Conservation (phyloP, 2,888 invertebrate species). For the Mechanitis messenoides region DNA sequence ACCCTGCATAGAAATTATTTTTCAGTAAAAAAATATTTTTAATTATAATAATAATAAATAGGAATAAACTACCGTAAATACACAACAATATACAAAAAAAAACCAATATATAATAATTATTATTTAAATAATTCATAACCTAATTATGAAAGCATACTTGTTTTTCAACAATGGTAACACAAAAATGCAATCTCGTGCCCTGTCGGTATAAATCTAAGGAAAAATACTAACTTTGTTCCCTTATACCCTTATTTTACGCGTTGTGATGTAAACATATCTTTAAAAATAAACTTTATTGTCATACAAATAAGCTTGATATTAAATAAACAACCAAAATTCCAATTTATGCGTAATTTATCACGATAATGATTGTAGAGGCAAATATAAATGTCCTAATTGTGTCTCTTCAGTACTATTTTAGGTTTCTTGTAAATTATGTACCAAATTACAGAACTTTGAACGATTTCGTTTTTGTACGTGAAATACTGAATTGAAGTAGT, state of each 20-base stretch:
- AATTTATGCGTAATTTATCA: constrained; percentile 57
- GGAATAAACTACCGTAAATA: constrained; percentile 4
- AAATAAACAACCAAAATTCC: constrained; percentile 42
- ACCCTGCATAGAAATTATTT: too few relatives aligned
- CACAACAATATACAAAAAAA: background rate
- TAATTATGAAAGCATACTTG: constrained; percentile 43
- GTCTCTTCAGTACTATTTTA: background rate
- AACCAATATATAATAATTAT: too few relatives aligned
- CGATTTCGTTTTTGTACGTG: background rate
- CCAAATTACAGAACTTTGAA: background rate
- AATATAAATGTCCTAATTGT: constrained; percentile 4
- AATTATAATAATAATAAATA: too few relatives aligned
- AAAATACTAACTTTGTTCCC: constrained; percentile 61
- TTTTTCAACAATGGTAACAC: constrained; percentile 49
- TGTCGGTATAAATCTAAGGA: constrained; percentile 64
- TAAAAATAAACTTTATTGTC: constrained; percentile 20
- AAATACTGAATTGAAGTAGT: too few relatives aligned
- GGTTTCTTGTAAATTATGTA: background rate
- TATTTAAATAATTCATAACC: constrained; percentile 3
- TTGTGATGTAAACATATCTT: background rate
- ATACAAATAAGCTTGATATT: constrained; percentile 12
- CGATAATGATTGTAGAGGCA: constrained; percentile 13
- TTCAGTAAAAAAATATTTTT: background rate
- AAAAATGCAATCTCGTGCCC: constrained; percentile 64
- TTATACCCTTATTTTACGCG: constrained; percentile 39